phyloP scores from a whole-genome alignment of 2,888 invertebrate species.

The Tachina grossa region DNA sequence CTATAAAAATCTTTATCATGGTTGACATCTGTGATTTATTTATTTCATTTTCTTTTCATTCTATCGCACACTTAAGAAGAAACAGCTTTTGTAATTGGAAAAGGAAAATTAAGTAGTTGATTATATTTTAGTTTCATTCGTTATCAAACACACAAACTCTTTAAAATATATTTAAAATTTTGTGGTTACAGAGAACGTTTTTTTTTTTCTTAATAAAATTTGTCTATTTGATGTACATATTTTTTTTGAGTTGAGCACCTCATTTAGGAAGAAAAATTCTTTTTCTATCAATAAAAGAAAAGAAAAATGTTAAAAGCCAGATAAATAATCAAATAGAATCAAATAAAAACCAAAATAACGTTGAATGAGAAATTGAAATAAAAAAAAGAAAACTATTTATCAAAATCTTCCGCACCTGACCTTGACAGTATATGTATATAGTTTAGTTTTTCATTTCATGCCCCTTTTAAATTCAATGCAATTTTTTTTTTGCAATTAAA shows the following conservation, averaged over 20 bases:
- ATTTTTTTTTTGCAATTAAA: conserved; percentile 15
- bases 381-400: conserved; percentile 65
- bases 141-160: conserved; percentile 37
- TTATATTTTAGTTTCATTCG: conserved; percentile 55
- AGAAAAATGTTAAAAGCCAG: conserved; percentile 23
- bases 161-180: conserved; percentile 18
- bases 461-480: conserved; percentile 49
- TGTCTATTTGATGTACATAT: conserved; percentile 5
- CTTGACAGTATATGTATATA: conserved; percentile 70
- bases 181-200: conserved; percentile 39
- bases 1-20: conserved; percentile 61
- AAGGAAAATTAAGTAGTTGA: conserved; percentile 25
- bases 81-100: conserved; percentile 22
- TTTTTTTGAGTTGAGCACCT: conserved; percentile 39
- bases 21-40: conserved; percentile 69
- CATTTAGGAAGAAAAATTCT: conserved; percentile 39
- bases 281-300: conserved; percentile 23
- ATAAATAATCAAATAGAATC: conserved; percentile 48
- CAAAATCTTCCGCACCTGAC: conserved; percentile 70
- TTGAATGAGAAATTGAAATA: conserved; percentile 17
- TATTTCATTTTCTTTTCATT: conserved; percentile 54
- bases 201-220: conserved; percentile 17
- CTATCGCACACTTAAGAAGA: conserved; percentile 17
- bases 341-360: conserved; percentile 11
- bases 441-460: conserved; percentile 12